Base-by-base conservation (phyloP, 2,888 invertebrate genomes). In the Scelioninae gen. 1 region DNA sequence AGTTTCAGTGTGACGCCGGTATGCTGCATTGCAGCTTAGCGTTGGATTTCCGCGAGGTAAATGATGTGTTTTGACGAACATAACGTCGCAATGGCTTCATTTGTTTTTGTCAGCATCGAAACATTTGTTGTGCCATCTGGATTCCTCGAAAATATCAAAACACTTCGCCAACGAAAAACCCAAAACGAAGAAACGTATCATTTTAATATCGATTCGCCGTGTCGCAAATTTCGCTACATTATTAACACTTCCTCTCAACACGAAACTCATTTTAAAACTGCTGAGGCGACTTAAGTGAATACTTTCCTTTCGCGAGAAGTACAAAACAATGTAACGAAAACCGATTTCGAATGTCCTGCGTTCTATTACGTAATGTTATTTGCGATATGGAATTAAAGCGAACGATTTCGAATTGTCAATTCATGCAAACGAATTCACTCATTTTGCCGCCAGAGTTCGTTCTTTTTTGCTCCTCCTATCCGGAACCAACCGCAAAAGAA, bases 231-330 rank as follows among this genome's bases (percentile, higher is more conserved):
- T n/a, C n/a, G n/a, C n/a, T 58, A 11, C 65, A 58, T 71, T 49
- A 72, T 72, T 65, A 60, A 63, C 32, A 13, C 16, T 40, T 13
- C 11, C 49, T 45, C 13, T 49, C 29, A 69, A 75, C 75, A 72
- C 43, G 56, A 43, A 75, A 75, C 63, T 81, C 69, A 75, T 75
- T 81, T 80, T 63, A 34, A 68, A 81, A 63, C 69, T 75, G 69
- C 55, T 31, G 40, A 34, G 58, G n/a, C 40, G 38, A 45, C 55
- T 31, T 15, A 38, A 62, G 62, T 55, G 62, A 77, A 69, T 63
- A 49, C 23, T 56, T 69, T 63, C 56, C 56, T 56, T n/a, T n/a
- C n/a, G n/a, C n/a, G n/a, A n/a, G n/a, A 71, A 68, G 69, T 63
- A 69, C 69, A 43, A 78, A 78, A 71, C 69, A 56, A 56, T 78